Percentiles rank a stretch among this genome's conserved stretches.
phyloP scores from a whole-genome alignment of 2,888 invertebrate species.

The Cheilosia scutellata region DNA sequence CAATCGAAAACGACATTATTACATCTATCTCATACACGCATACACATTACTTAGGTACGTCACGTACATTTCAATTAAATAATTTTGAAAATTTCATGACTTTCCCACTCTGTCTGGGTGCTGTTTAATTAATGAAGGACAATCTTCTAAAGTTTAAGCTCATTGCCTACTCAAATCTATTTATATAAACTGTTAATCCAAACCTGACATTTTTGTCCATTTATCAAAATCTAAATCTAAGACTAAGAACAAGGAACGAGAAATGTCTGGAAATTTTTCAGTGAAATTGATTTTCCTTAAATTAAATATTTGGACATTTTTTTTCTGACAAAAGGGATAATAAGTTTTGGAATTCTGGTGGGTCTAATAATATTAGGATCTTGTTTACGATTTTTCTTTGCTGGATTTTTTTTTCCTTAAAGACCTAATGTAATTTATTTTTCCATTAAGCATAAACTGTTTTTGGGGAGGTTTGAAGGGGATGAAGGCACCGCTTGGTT shows the following conservation, averaged over 20 bases:
- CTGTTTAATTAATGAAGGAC: constrained; percentile 56
- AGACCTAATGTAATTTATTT: background rate
- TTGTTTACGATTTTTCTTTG: too few relatives aligned
- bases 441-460: background rate
- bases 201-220: constrained; percentile 46
- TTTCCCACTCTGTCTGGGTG: constrained; percentile 14
- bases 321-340: constrained; percentile 9
- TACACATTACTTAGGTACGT: too few relatives aligned
- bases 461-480: background rate
- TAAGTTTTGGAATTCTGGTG: background rate
- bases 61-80: constrained; percentile 45
- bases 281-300: background rate
- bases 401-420: too few relatives aligned
- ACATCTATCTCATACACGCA: background rate
- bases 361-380: too few relatives aligned
- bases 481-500: too few relatives aligned
- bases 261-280: constrained; percentile 26
- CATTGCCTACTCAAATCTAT: constrained; percentile 50
- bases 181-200: constrained; percentile 57
- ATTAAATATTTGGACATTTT: background rate
- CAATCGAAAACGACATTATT: too few relatives aligned
- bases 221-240: constrained; percentile 36
- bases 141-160: constrained; percentile 38
- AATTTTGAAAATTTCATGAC: constrained; percentile 37
- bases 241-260: constrained; percentile 17